Base-by-base conservation (phyloP, 2,888 invertebrate species). In the Orchestes rusci region DNA sequence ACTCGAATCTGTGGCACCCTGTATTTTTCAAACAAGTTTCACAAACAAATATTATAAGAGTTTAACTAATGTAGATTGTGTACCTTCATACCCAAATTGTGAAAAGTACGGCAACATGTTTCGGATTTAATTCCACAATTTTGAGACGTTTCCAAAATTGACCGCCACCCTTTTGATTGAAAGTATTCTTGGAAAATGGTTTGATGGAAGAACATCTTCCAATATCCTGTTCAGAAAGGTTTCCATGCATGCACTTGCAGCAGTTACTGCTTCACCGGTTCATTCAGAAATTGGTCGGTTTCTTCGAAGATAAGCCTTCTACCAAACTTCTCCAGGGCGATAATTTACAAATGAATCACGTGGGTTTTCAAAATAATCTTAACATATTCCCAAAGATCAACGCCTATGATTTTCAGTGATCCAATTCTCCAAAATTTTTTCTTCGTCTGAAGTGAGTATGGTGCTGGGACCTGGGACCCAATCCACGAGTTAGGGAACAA, bases 11-110 rank as follows among this genome's bases (percentile, higher is more conserved):
- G n/a, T n/a, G n/a, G n/a, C n/a, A n/a, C n/a, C n/a, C n/a, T n/a
- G n/a, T n/a, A n/a, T n/a, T 23, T 23, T 23, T 23, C 23, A 23
- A 23, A 23, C 23, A 23, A 23, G 23, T 23, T 23, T 23, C 23
- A 23, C 23, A 23, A 23, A 10, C 10, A 23, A 23, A 23, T 23
- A 23, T 23, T 23, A 23, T 23, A 23, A n/a, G 23, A 23, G 23
- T 23, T 23, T 5, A 10, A 23, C 5, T 23, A 7, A 23, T 23
- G 23, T 23, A 23, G 23, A 23, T 23, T 23, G 23, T 23, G 23
- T 23, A 7, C 10, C 23, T 23, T 23, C 10, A 23, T 23, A 23
- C 23, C 5, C 23, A 23, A 23, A 23, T 23, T 23, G 23, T 23
- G 23, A 23, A 23, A 23, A 23, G 23, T 23, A 23, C 23, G 23